Evolutionary conservation across 1,140 invertebrate genomes (phyloP).

Genomic region (Pogonomyrmex californicus): DNA sequence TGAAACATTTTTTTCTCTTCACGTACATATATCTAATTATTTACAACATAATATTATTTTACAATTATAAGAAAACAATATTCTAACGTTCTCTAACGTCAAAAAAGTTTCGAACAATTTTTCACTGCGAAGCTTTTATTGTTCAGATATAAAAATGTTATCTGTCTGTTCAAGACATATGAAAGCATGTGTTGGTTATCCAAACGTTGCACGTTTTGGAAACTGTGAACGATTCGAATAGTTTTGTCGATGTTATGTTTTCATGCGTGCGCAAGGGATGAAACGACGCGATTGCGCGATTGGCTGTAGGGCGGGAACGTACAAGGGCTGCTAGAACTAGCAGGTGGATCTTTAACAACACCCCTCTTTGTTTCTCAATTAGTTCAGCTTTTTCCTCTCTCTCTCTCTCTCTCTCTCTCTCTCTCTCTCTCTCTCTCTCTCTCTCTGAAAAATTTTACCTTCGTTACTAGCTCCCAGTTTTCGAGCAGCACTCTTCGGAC

Average conservation of each 20-base stretch:
- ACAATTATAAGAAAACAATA: not conserved
- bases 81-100: not conserved
- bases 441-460: slow-evolving; percentile 76
- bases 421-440: slow-evolving; percentile 45
- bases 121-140: not conserved
- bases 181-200: slow-evolving; percentile 30
- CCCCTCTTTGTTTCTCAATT: slow-evolving; percentile 83
- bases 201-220: slow-evolving; percentile 31
- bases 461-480: slow-evolving; percentile 69
- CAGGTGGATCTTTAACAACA: slow-evolving; percentile 84
- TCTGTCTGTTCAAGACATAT: slow-evolving; percentile 36
- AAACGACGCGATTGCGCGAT: slow-evolving; percentile 77
- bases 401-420: slow-evolving; percentile 41
- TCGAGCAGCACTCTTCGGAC: slow-evolving; percentile 61
- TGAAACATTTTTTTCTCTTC: not conserved
- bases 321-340: slow-evolving; percentile 71
- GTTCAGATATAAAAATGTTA: slow-evolving; percentile 79
- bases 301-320: slow-evolving; percentile 83
- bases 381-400: slow-evolving; percentile 80
- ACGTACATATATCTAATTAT: not conserved
- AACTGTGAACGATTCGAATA: slow-evolving; percentile 30
- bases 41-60: slow-evolving; percentile 17
- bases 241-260: slow-evolving; percentile 9
- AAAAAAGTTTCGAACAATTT: slow-evolving; percentile 15
- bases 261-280: slow-evolving; percentile 63